phyloP scores from a whole-genome alignment of 64 coral and sea anemone genomes.

The Montipora capricornis region DNA sequence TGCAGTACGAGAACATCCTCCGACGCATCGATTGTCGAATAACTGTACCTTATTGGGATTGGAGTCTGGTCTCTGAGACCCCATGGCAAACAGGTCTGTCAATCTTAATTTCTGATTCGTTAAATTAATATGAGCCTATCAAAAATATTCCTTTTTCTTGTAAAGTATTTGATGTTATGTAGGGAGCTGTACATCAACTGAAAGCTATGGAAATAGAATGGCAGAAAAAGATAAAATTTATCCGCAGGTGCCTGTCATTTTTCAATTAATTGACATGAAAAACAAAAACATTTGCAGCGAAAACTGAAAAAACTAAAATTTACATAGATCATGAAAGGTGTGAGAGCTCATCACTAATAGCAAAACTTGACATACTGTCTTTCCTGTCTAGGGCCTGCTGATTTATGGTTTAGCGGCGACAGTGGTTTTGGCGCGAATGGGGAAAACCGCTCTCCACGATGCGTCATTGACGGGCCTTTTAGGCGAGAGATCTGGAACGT shows the following conservation, averaged over 20 bases:
- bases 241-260: too few relatives aligned
- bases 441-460: not conserved
- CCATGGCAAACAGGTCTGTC: not conserved
- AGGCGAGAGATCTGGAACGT: constrained; percentile 21
- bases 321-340: too few relatives aligned
- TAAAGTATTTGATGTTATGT: too few relatives aligned
- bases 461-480: constrained; percentile 61
- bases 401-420: constrained; percentile 34
- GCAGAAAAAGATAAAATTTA: too few relatives aligned
- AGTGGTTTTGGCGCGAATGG: constrained; percentile 80
- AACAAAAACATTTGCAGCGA: too few relatives aligned
- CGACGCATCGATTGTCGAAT: constrained; percentile 69
- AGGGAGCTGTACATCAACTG: too few relatives aligned
- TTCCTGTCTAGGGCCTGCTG: not conserved
- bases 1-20: constrained; percentile 83
- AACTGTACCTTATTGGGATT: constrained; percentile 83
- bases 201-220: too few relatives aligned
- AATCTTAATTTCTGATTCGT: not conserved
- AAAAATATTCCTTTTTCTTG: too few relatives aligned
- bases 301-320: too few relatives aligned
- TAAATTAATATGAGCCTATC: too few relatives aligned
- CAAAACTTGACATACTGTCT: not conserved
- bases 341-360: too few relatives aligned
- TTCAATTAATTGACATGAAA: too few relatives aligned
- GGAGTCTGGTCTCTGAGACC: constrained; percentile 3